Conservation (phyloP, 2,888 invertebrate species). For the Cataglyphis rosenhaueri region DNA sequence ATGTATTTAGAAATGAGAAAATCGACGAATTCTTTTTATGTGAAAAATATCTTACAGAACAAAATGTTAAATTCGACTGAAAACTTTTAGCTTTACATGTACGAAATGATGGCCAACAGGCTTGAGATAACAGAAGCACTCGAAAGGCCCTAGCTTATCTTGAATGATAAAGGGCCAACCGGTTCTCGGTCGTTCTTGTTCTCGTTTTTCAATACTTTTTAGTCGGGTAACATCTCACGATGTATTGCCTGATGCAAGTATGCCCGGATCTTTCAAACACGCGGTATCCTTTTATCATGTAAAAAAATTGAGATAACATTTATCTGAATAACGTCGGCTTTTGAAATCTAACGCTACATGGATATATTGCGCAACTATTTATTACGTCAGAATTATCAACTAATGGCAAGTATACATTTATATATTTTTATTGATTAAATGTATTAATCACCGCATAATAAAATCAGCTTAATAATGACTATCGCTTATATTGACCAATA, state of each 20-base stretch:
- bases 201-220: slow-evolving; percentile 42
- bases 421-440: neutral
- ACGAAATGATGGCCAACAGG: slow-evolving; percentile 17
- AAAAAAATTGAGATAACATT: slow-evolving; percentile 45
- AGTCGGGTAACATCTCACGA: slow-evolving; percentile 20
- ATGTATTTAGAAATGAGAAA: neutral
- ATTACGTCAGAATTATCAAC: slow-evolving; percentile 42
- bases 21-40: neutral
- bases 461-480: neutral
- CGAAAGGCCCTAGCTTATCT: slow-evolving; percentile 61
- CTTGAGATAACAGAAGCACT: slow-evolving; percentile 53
- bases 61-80: neutral
- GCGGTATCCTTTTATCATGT: slow-evolving; percentile 38
- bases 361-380: slow-evolving; percentile 43
- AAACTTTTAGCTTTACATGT: slow-evolving; percentile 23
- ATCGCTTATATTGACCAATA: neutral
- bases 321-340: slow-evolving; percentile 55
- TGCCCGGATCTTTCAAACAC: slow-evolving; percentile 30
- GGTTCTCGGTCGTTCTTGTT: slow-evolving; percentile 42
- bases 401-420: neutral
- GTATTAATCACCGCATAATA: neutral
- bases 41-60: neutral
- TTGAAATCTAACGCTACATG: slow-evolving; percentile 49
- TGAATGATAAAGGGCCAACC: slow-evolving; percentile 61
- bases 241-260: slow-evolving; percentile 39